Evolutionary conservation across 2,113 vertebrate species (phyloP), one percentile per base, ranked within the genome.

Genomic region (Ceyx melanurus): DNA sequence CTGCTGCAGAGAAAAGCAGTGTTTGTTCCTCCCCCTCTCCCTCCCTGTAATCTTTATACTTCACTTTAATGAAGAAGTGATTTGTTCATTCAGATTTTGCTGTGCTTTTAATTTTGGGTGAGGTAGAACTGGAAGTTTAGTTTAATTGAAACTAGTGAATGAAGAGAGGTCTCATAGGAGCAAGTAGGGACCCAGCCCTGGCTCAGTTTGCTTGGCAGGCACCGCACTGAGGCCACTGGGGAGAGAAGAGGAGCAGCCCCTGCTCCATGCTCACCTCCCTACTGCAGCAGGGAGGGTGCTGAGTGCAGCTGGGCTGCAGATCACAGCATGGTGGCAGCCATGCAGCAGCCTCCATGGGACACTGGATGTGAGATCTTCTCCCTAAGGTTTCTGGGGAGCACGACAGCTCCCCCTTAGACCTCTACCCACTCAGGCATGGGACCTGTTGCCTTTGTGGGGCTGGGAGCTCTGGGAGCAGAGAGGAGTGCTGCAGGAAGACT

Each of bases 321-420:
- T 40, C 11, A 1, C 42, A 64, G 20, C 31, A 5, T 15, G 58
- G 28, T 45, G 18, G 6, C 35, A 42, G 15, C 58, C 26, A 0
- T 17, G 40, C 45, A 29, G 40, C 51, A 29, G 73, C 45, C 15
- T 28, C 42, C 10, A 1, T 28, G 25, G 43, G 48, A 28, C 48
- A 16, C 15, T 13, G 64, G 25, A 14, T 3, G 0, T 29, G 50
- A 81, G 29, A 40, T 65, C 45, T 54, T 70, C 10, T 42, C 42
- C 22, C 66, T 45, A 42, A 29, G 54, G 65, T 54, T 76, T 48
- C 25, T 0, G 0, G n/a, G 31, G 20, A 67, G 4, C 29, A 6
- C 0, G 0, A 23, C n/a, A 79, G 62, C 22, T 25, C 7, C 3
- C 42, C 11, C 29, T 51, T 60, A 10, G 22, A 81, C 46, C 26